Conservation (phyloP, 2,113 vertebrate species). For the Lasiurus borealis region DNA sequence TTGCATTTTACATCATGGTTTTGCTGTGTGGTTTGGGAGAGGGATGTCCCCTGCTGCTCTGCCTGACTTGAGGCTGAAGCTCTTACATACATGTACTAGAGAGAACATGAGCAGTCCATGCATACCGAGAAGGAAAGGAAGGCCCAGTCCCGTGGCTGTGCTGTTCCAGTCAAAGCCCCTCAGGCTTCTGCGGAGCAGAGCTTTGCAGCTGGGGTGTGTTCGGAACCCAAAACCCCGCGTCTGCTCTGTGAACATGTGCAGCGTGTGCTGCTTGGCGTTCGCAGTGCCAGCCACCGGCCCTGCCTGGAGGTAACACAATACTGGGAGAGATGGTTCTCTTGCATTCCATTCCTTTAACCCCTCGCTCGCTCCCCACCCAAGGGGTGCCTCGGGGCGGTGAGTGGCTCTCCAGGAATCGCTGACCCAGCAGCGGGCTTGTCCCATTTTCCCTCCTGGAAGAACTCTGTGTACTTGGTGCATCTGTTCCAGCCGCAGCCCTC, state of each 20-base stretch:
- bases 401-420: background rate
- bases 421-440: background rate
- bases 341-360: background rate
- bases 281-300: background rate
- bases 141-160: background rate
- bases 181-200: background rate
- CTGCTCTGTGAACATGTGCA: background rate
- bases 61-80: background rate
- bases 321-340: background rate
- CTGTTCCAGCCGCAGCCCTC: background rate
- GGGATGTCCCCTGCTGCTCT: accelerated
- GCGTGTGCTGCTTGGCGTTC: background rate
- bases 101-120: background rate
- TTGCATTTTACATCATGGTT: accelerated
- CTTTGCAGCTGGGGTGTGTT: background rate
- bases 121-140: background rate
- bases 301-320: background rate
- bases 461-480: background rate
- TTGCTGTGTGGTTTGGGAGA: background rate
- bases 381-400: background rate
- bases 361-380: background rate
- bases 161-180: background rate
- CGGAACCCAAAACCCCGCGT: accelerated
- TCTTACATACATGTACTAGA: background rate
- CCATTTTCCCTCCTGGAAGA: background rate